Evolutionary conservation across 1,140 invertebrate genomes (phyloP), one percentile per base, ranked within the genome.

Genomic region (Piezodorus guildinii): DNA sequence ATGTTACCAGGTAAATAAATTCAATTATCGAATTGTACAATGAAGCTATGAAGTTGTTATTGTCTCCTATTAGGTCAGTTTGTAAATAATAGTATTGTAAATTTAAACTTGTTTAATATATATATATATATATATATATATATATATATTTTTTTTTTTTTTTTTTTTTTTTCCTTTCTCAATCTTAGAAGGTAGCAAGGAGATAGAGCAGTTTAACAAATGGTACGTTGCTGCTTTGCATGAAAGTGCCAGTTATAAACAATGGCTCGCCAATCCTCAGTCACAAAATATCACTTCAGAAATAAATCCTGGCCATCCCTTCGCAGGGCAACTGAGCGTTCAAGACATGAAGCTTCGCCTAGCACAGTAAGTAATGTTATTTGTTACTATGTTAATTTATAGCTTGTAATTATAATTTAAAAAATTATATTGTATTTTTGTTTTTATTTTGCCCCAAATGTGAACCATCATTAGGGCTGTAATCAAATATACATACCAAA

Each of bases 291-390:
- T 91, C 65, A 78, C 81, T 62, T 39, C 12, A 39, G 81, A 81
- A 68, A 75, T 88, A 44, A 78, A 79, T 65, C 81, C 88, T 16
- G 84, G 87, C 60, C 95, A 98, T 81, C 92, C 93, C 49, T 95
- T 90, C 77, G 85, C 88, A 65, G 93, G 94, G 21, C 89, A 95
- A 71, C 74, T 97, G 1, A 95, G 90, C 43, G 87, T 98, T 6
- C 83, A 88, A 56, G 96, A 98, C 77, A 93, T 98, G 84, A 94
- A 93, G 76, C 75, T 96, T 3, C 83, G 90, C 70, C 80, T 96
- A 56, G 84, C 90, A 15, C 92, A 95, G 91, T 94, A 80, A 85
- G 85, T 82, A 58, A n/a, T 15, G 5, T 25, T 9, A 23, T 56
- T 56, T 25, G 1, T 1, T 1, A 39, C 34, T 30, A 30, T 30